Evolutionary conservation across 2,113 vertebrate species (phyloP).

Genomic region (Rhea americana): DNA sequence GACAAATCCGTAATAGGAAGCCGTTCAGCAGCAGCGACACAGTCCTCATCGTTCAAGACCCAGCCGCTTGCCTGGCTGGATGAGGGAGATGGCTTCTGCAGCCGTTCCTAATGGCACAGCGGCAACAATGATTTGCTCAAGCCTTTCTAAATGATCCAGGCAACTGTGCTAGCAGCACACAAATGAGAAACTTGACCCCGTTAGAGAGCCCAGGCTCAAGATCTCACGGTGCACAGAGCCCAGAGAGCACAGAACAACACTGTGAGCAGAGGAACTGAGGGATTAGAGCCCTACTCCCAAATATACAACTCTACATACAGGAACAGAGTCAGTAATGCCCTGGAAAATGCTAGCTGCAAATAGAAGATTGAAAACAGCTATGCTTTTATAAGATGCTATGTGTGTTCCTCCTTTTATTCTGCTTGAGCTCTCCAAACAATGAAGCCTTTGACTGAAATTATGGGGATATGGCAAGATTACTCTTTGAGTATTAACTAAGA

Average conservation of each 20-base stretch:
- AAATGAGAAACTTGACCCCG: background rate
- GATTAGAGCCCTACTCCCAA: background rate
- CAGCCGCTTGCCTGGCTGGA: fast-evolving
- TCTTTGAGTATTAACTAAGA: background rate
- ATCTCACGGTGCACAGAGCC: background rate
- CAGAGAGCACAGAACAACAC: background rate
- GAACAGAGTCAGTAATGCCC: background rate
- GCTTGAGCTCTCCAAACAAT: background rate
- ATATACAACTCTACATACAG: background rate
- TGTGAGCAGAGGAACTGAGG: background rate
- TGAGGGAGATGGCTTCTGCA: background rate
- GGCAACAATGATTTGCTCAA: background rate
- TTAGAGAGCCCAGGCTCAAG: background rate
- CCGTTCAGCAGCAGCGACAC: background rate
- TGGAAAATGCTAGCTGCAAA: background rate
- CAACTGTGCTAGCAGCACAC: background rate
- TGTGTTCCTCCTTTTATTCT: background rate
- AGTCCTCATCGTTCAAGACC: background rate
- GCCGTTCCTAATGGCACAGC: too few species aligned
- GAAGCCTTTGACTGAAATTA: background rate
- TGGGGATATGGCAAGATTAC: background rate
- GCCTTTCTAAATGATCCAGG: background rate
- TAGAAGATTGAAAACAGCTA: background rate
- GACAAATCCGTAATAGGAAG: background rate
- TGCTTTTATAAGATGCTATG: fast-evolving